Conservation (phyloP, 2,888 invertebrate species). For the Phaonia tiefii region DNA sequence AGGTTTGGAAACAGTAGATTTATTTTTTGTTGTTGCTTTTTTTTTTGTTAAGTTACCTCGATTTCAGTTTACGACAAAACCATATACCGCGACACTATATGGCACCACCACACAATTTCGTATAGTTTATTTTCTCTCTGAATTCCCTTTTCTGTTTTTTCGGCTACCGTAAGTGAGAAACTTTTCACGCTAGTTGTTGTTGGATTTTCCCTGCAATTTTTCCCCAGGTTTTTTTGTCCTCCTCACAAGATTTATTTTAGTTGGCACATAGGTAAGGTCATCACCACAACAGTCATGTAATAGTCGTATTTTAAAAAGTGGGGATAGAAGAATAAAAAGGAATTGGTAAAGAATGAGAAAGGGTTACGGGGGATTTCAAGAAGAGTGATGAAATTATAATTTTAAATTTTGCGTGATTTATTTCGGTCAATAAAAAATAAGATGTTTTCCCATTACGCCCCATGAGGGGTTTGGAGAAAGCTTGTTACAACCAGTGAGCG, state of each 20-base stretch:
- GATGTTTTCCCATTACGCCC: too few relatives aligned
- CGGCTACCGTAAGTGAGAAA: conserved; percentile 25
- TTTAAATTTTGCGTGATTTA: too few relatives aligned
- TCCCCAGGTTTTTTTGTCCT: conserved; percentile 42
- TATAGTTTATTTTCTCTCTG: conserved; percentile 25
- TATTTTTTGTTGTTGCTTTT: not conserved
- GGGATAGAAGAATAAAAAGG: not conserved
- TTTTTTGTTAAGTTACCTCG: not conserved
- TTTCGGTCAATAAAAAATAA: too few relatives aligned
- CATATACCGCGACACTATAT: conserved; percentile 3
- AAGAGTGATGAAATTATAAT: too few relatives aligned
- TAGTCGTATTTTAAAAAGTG: conserved; percentile 37
- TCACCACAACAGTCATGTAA: conserved; percentile 63
- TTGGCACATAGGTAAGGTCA: conserved; percentile 70
- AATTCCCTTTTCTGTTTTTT: conserved; percentile 4
- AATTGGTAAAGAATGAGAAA: conserved; percentile 40
- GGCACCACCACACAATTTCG: conserved; percentile 15
- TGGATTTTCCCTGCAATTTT: conserved; percentile 11
- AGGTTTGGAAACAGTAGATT: not conserved
- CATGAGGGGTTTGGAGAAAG: too few relatives aligned
- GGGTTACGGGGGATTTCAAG: not conserved
- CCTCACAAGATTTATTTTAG: conserved; percentile 75
- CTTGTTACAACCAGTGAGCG: too few relatives aligned
- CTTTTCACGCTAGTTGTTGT: conserved; percentile 31
- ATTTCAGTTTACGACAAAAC: conserved; percentile 13